phyloP scores from a whole-genome alignment of 2,113 vertebrate species.

The Pungitius pungitius region DNA sequence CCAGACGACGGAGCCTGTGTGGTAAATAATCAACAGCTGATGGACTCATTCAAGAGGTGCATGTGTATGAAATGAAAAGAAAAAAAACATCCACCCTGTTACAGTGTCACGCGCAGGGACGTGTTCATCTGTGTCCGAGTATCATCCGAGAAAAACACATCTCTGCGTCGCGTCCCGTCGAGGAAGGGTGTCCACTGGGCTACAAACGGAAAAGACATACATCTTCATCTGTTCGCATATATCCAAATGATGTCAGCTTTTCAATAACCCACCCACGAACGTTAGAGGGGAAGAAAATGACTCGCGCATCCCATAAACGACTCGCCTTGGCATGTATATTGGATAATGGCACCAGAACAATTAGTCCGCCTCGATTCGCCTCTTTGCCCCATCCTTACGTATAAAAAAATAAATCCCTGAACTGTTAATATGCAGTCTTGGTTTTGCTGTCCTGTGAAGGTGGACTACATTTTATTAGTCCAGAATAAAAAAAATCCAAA shows the following conservation, averaged over 20 bases:
- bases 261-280: slow-evolving; percentile 74
- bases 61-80: slow-evolving; percentile 8
- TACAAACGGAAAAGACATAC: slow-evolving; percentile 18
- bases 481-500: slow-evolving; percentile 42
- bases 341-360: slow-evolving; percentile 64
- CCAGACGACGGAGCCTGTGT: slow-evolving; percentile 35
- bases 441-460: slow-evolving; percentile 72
- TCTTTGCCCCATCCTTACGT: slow-evolving; percentile 60
- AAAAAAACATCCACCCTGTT: slow-evolving; percentile 59
- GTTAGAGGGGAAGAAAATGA: slow-evolving; percentile 41
- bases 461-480: slow-evolving; percentile 67
- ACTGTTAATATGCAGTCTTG: slow-evolving; percentile 67
- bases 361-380: slow-evolving; percentile 64
- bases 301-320: slow-evolving; percentile 68
- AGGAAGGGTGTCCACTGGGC: slow-evolving; percentile 52
- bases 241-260: slow-evolving; percentile 78
- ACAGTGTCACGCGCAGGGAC: slow-evolving; percentile 60
- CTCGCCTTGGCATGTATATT: slow-evolving; percentile 60
- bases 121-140: slow-evolving; percentile 62
- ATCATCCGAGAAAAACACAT: slow-evolving; percentile 68
- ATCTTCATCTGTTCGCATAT: slow-evolving; percentile 47
- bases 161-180: slow-evolving; percentile 73
- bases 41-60: slow-evolving; percentile 35
- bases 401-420: slow-evolving; percentile 19
- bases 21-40: slow-evolving; percentile 71